Conservation (phyloP, 2,113 vertebrate genomes). For the Nesoenas mayeri region DNA sequence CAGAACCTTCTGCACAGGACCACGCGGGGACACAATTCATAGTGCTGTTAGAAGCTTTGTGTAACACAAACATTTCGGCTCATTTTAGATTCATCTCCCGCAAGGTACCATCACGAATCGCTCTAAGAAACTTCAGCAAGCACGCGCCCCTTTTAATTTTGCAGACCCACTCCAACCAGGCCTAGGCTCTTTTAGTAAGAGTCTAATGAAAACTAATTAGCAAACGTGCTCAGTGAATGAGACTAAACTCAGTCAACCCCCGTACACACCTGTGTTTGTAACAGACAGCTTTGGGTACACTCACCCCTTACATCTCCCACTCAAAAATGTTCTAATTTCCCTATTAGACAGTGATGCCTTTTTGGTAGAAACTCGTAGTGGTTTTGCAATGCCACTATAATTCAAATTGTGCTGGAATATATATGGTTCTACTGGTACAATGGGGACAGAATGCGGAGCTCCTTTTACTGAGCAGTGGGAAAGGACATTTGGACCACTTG, state of each 20-base stretch:
- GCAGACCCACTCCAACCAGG: not conserved
- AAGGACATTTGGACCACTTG: not conserved
- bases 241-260: not conserved
- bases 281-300: not conserved
- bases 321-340: not conserved
- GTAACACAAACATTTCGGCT: not conserved
- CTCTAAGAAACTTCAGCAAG: not conserved
- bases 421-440: not conserved
- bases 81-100: slow-evolving; percentile 36
- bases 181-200: slow-evolving; percentile 3
- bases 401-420: not conserved
- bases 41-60: not conserved
- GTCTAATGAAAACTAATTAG: slow-evolving; percentile 37
- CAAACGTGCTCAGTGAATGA: not conserved
- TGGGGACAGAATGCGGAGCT: rapidly evolving
- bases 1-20: rapidly evolving
- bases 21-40: not conserved
- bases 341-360: rapidly evolving
- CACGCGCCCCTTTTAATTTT: not conserved
- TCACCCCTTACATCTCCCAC: not conserved
- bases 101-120: not conserved
- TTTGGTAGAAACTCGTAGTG: not conserved
- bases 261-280: not conserved
- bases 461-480: not conserved
- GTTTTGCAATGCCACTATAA: not conserved